Evolutionary conservation across 2,888 invertebrate species (phyloP).

Genomic region (Coleophora deauratella): DNA sequence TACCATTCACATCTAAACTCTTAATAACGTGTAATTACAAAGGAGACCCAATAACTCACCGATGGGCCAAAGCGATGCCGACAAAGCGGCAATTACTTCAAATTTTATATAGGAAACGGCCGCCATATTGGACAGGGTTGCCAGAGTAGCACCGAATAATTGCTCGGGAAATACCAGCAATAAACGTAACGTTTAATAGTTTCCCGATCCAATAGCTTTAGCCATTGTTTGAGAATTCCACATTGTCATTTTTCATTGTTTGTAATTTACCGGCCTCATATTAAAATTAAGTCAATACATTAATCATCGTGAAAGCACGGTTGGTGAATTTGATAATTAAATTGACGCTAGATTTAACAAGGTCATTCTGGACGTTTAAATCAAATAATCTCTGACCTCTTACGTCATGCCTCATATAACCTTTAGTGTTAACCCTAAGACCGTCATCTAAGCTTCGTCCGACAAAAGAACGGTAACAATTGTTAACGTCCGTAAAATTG

Average conservation of each 20-base stretch:
- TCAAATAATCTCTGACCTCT: too few relatives aligned
- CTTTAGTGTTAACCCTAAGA: too few relatives aligned
- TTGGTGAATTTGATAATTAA: too few relatives aligned
- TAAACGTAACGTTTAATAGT: not conserved
- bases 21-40: conserved; percentile 34
- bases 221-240: not conserved
- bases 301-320: too few relatives aligned
- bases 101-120: conserved; percentile 26
- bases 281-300: too few relatives aligned
- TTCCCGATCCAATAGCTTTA: not conserved
- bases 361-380: too few relatives aligned
- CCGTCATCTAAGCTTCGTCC: conserved; percentile 13
- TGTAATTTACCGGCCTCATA: too few relatives aligned
- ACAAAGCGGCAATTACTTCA: conserved; percentile 26
- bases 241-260: too few relatives aligned
- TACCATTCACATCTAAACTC: conserved; percentile 9
- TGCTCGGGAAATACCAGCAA: not conserved
- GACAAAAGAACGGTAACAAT: conserved; percentile 19
- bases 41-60: conserved; percentile 22
- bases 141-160: not conserved
- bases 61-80: conserved; percentile 17
- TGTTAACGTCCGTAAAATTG: conserved; percentile 20
- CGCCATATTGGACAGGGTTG: conserved; percentile 18
- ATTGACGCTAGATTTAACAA: too few relatives aligned
- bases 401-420: too few relatives aligned